Percentiles rank a stretch among this genome's conserved stretches.
Evolutionary conservation across 1,140 invertebrate genomes (phyloP).

Genomic region (Calliopsis andreniformis): DNA sequence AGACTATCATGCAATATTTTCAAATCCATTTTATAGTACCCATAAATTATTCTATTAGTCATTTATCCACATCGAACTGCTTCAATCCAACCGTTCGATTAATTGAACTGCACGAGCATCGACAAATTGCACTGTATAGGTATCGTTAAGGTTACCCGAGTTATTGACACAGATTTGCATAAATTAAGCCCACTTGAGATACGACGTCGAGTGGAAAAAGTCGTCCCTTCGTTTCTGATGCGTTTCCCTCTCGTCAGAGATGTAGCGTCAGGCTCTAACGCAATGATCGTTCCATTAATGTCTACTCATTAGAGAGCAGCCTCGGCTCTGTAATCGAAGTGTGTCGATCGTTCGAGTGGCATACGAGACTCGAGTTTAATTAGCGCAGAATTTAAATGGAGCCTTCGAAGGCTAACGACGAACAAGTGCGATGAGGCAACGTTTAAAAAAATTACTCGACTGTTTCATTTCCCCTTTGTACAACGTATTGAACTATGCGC

Average conservation of each 20-base stretch:
- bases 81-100: not conserved
- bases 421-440: not conserved
- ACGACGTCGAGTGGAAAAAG: not conserved
- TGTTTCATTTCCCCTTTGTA: not conserved
- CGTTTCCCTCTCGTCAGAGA: slow-evolving; percentile 7
- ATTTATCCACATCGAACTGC: no score
- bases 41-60: no score
- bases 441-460: not conserved
- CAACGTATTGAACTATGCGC: no score
- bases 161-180: not conserved
- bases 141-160: not conserved
- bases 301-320: slow-evolving; percentile 12
- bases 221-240: not conserved
- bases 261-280: slow-evolving; percentile 13
- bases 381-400: slow-evolving; percentile 49
- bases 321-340: not conserved
- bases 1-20: no score
- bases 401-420: not conserved
- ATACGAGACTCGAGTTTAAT: slow-evolving; percentile 40
- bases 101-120: no score
- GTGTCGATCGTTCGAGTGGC: not conserved
- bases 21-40: not conserved
- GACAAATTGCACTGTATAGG: not conserved
- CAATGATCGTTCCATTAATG: slow-evolving; percentile 38
- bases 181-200: slow-evolving; percentile 12